Base-by-base conservation (phyloP, 2,888 invertebrate genomes). In the Pedicia rivosa region DNA sequence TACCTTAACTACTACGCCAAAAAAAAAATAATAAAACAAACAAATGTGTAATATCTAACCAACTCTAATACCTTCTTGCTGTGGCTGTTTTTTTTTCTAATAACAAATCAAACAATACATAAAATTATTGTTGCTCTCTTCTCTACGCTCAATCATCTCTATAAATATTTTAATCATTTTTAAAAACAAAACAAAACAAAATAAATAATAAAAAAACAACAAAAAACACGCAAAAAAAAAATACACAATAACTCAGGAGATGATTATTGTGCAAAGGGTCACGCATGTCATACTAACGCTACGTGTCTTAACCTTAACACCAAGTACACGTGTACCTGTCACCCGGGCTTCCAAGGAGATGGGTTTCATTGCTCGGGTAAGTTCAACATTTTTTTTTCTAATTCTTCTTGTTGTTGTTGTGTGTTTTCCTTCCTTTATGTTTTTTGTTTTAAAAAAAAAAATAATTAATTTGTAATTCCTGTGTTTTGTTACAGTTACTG, bases 281-380 rank as follows among this genome's bases (percentile, higher is more conserved):
- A 88, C 65, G 74, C 77, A 55, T 91, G 91, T 62, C 88, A 91
- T 59, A 71, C 72, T 54, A 90, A 91, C 62, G 88, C 90, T 42
- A 80, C 83, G 46, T 92, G 91, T 66, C 75, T 81, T 67, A 91
- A 90, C 66, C 74, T 88, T 56, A 80, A 81, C 64, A 87, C 87
- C 49, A 83, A 82, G 54, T 90, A 83, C 62, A 77, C 81, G 53
- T 92, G 90, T 67, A 80, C 83, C 55, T 92, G 92, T 65, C 78
- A 82, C 64, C 71, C 73, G 59, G 91, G 92, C 60, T 91, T 83
- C 70, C 74, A 78, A 53, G 91, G 88, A 48, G 80, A 88, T 60
- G 88, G 88, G 52, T 67, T 74, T 53, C 68, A 71, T 47, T 80
- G 81, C 63, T 68, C 72, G 67, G 81, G 81, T 80, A 65, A 52